Base-by-base conservation (phyloP, 2,797 vertebrate species). In the Melanotaenia nigrans region DNA sequence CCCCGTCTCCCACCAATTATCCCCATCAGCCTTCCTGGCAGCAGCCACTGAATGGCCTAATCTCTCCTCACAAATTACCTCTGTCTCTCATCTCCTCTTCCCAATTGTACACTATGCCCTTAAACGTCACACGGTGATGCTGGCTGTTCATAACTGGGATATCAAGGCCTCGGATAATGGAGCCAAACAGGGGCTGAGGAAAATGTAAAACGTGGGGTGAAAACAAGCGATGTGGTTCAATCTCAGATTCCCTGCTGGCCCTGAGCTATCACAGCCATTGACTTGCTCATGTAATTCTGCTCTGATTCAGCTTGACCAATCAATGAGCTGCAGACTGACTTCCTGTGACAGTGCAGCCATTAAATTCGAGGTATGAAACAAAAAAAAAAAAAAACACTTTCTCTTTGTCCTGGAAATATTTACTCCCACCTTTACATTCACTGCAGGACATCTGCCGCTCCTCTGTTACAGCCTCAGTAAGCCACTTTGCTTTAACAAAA, bases 271-370 rank as follows among this genome's bases (percentile, higher is more conserved):
- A 94, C 84, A 92, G 86, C 78, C 93, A 95, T 95, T 94, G 94
- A 96, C 92, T 95, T 90, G 89, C 91, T 94, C 91, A 84, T 89
- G 93, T 88, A 93, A 95, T 94, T 95, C 93, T 94, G 92, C 90
- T 95, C 91, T 90, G 88, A 89, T 93, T 94, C 92, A 82, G 82
- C 92, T 94, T 85, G 88, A 87, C 93, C 91, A 92, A 92, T 93
- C 92, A 92, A 93, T 92, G 88, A 63, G 33, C 87, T 73, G 81
- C 49, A 68, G 85, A 88, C 89, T 85, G 88, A 89, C 84, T 90
- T 83, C 84, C 83, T 93, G 91, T 94, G 82, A 73, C 82, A 83
- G 83, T 62, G 64, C 66, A 87, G 82, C 90, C 82, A 92, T 80
- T 90, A 92, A 79, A 85, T 32, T 8, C 1, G 61, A 64, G 62